Conservation (phyloP, 2,113 vertebrate species). For the Caranx ignobilis region DNA sequence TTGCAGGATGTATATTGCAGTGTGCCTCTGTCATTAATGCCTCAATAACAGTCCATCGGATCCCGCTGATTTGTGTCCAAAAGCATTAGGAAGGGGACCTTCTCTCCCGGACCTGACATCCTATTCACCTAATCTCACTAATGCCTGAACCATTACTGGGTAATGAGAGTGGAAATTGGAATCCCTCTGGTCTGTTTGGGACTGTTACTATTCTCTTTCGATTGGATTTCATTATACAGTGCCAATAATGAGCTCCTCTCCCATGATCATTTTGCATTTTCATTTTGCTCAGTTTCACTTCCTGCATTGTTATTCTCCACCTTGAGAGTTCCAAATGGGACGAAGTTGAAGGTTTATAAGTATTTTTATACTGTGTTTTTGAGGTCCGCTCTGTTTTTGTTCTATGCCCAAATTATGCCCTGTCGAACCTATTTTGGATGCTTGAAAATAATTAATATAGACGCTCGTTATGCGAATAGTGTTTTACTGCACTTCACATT, state of each 20-base stretch:
- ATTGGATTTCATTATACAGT: conserved; percentile 68
- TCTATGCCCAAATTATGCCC: conserved; percentile 56
- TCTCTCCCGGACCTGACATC: conserved; percentile 54
- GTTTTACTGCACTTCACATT: conserved; percentile 29
- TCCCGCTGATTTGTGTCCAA: conserved; percentile 63
- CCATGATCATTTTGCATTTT: conserved; percentile 54
- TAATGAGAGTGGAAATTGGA: conserved; percentile 75
- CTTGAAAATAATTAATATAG: conserved; percentile 34
- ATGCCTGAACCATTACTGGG: conserved; percentile 65
- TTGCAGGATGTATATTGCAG: conserved; percentile 40
- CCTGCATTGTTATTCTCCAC: conserved; percentile 37
- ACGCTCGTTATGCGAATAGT: conserved; percentile 34
- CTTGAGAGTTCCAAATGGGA: conserved; percentile 42
- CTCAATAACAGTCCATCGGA: conserved; percentile 46
- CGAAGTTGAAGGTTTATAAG: conserved; percentile 56
- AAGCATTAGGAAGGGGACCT: conserved; percentile 55
- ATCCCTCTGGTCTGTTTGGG: conserved; percentile 61
- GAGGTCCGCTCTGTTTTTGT: conserved; percentile 52
- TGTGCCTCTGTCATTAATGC: conserved; percentile 57
- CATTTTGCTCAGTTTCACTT: conserved; percentile 52
- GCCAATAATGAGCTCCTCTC: conserved; percentile 59
- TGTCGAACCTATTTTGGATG: conserved; percentile 57
- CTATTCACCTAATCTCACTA: conserved; percentile 62
- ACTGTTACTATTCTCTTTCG: conserved; percentile 61
- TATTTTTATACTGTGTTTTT: conserved; percentile 54